phyloP scores from a whole-genome alignment of 2,113 vertebrate genomes.

The Emydocephalus ijimae region DNA sequence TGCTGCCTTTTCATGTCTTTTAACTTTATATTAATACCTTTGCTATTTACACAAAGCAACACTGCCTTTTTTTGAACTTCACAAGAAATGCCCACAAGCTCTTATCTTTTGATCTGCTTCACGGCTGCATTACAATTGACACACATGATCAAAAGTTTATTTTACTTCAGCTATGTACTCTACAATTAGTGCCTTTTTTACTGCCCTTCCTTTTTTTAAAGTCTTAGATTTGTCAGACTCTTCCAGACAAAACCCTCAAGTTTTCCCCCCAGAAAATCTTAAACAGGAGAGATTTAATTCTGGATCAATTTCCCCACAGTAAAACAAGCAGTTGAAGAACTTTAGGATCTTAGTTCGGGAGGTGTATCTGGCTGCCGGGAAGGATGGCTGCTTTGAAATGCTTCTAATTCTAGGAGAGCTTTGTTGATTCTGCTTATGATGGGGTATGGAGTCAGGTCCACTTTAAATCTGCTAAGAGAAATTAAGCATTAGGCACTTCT shows the following conservation, averaged over 20 bases:
- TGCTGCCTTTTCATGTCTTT: neutral
- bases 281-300: neutral
- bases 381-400: conserved; percentile 87
- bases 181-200: neutral
- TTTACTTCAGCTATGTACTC: neutral
- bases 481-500: conserved; percentile 6
- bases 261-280: neutral
- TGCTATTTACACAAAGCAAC: neutral
- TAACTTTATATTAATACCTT: neutral
- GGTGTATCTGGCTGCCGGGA: conserved; percentile 88
- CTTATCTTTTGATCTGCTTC: conserved; percentile 33
- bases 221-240: neutral
- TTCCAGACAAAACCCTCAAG: neutral
- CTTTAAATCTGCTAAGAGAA: conserved; percentile 80
- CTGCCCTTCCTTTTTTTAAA: neutral
- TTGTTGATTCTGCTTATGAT: conserved; percentile 84
- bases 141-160: neutral
- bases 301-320: neutral
- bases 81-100: neutral
- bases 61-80: neutral
- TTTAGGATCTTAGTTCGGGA: conserved; percentile 74
- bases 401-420: conserved; percentile 79
- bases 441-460: conserved; percentile 82
- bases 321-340: neutral
- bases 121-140: neutral